Evolutionary conservation across 2,797 vertebrate species (phyloP).

Genomic region (Sus cebifrons): DNA sequence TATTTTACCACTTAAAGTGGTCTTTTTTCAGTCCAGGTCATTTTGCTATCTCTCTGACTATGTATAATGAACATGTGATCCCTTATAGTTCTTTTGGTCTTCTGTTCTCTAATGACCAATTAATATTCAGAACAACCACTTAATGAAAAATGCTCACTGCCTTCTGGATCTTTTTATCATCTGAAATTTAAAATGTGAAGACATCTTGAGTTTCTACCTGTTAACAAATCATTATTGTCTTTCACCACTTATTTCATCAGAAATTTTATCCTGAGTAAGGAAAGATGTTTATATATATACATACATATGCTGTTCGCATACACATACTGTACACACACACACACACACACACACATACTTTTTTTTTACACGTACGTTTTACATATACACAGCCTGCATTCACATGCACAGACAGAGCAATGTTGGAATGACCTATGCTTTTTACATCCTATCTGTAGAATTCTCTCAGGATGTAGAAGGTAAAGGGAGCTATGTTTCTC

Average conservation of each 20-base stretch:
- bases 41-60: neutral
- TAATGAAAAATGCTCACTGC: neutral
- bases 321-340: neutral
- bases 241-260: neutral
- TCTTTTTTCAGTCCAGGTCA: neutral
- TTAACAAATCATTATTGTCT: neutral
- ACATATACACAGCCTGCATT: neutral
- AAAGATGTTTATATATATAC: neutral
- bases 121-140: neutral
- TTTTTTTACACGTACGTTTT: neutral
- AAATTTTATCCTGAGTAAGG: neutral
- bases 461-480: constrained; percentile 44
- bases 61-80: neutral
- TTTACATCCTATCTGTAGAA: neutral
- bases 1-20: neutral
- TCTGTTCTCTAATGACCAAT: neutral
- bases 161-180: neutral
- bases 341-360: neutral
- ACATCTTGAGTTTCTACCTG: neutral
- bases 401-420: neutral
- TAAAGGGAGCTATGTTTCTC: constrained; percentile 59
- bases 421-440: neutral
- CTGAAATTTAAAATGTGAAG: constrained; percentile 23
- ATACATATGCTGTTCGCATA: neutral
- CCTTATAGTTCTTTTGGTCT: neutral